Conservation (phyloP, 2,888 invertebrate species). For the Scaptomyza polygonia region DNA sequence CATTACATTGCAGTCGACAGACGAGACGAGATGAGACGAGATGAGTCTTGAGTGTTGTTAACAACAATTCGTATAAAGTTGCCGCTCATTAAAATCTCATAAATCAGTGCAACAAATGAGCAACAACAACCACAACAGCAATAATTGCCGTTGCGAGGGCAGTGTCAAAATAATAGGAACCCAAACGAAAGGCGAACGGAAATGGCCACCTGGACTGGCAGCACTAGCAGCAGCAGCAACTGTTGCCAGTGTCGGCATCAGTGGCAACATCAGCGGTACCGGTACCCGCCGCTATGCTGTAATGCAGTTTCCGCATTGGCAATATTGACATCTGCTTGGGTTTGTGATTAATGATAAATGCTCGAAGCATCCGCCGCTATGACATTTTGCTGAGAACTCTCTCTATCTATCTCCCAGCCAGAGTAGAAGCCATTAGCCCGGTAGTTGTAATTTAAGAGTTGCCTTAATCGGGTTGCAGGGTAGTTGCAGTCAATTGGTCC, state of each 20-base stretch:
- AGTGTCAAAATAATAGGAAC: conserved; percentile 60
- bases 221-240: conserved; percentile 4
- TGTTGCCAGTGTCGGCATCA: conserved; percentile 27
- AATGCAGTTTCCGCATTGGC: conserved; percentile 64
- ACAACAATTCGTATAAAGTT: conserved; percentile 78
- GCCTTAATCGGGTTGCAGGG: conserved; percentile 1
- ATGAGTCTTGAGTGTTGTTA: conserved; percentile 62
- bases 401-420: conserved; percentile 29
- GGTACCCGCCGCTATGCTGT: conserved; percentile 29
- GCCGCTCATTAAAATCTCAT: conserved; percentile 80
- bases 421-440: conserved; percentile 59
- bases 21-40: conserved; percentile 21
- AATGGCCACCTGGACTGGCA: conserved; percentile 53
- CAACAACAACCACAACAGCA: conserved; percentile 33
- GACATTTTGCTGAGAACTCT: conserved; percentile 60
- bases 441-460: conserved; percentile 9
- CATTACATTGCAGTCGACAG: conserved; percentile 43
- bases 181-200: conserved; percentile 39
- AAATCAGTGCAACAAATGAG: conserved; percentile 63
- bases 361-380: conserved; percentile 73
- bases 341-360: conserved; percentile 78
- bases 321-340: conserved; percentile 72
- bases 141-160: conserved; percentile 71
- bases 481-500: conserved; percentile 31
- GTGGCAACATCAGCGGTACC: conserved; percentile 16